phyloP scores from a whole-genome alignment of 2,797 vertebrate species.

The Pygocentrus nattereri region DNA sequence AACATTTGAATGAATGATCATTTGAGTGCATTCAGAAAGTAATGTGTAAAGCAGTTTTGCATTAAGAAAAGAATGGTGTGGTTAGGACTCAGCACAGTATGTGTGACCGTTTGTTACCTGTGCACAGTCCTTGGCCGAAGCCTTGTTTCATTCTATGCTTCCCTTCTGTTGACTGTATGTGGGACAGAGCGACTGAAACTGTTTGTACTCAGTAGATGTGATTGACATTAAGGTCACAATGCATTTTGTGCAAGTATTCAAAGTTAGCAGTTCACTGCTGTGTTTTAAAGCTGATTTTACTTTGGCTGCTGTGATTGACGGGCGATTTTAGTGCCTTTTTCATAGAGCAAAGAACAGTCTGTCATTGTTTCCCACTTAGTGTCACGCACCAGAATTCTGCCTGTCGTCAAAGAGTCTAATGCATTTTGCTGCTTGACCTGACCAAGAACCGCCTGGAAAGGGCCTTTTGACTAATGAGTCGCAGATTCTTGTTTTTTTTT shows the following conservation, averaged over 20 bases:
- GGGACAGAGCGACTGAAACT: background rate
- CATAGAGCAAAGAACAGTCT: background rate
- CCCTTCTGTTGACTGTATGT: background rate
- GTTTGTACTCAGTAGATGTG: background rate
- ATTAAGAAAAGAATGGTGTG: background rate
- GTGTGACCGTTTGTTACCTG: background rate
- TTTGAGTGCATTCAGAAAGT: background rate
- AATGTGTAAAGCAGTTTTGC: background rate
- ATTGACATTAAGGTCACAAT: background rate
- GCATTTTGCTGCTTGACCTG: too few species aligned
- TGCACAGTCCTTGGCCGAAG: background rate
- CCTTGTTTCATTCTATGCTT: background rate
- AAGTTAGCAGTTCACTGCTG: background rate
- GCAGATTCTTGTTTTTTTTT: too few species aligned
- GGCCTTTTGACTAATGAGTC: too few species aligned
- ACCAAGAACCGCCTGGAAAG: background rate
- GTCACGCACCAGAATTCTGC: background rate
- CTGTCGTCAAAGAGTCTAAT: too few species aligned
- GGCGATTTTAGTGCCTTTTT: background rate
- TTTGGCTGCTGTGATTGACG: background rate
- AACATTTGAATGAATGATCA: background rate
- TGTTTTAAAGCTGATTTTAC: background rate
- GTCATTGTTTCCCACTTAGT: background rate
- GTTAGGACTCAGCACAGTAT: background rate
- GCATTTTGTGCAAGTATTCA: background rate